Percentiles rank a stretch among this genome's conserved stretches.
Conservation (phyloP, 1,140 invertebrate genomes). For the Capitella teleta region DNA sequence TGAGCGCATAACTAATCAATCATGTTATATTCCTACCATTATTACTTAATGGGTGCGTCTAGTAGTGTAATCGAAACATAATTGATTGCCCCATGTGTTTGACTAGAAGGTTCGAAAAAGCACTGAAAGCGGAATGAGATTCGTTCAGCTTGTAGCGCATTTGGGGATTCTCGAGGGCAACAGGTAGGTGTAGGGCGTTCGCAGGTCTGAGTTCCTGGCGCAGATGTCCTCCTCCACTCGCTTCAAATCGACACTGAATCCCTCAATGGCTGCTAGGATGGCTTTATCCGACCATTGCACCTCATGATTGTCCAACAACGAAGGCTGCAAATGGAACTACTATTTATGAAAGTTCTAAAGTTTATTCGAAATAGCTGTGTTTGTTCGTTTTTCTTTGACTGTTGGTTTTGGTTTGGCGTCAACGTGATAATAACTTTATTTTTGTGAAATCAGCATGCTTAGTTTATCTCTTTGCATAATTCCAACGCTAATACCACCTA, state of each 20-base stretch:
- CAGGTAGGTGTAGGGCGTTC: constrained; percentile 1
- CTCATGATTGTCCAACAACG: neutral
- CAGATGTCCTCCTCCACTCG: neutral
- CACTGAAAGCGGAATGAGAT: too few relatives aligned
- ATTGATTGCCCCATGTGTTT: too few relatives aligned
- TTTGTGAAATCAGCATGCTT: neutral
- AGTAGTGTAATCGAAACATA: too few relatives aligned
- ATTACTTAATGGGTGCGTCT: too few relatives aligned
- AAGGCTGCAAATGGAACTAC: neutral
- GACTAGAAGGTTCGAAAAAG: too few relatives aligned
- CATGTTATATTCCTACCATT: too few relatives aligned
- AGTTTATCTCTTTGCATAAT: neutral
- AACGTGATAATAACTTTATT: neutral
- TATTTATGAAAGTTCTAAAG: neutral
- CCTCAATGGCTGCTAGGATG: neutral
- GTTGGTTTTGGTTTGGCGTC: neutral
- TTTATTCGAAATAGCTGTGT: neutral
- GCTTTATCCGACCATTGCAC: neutral
- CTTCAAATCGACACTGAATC: neutral
- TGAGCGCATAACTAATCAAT: too few relatives aligned
- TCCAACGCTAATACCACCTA: neutral
- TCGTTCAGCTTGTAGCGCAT: too few relatives aligned
- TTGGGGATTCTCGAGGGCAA: constrained; percentile 2
- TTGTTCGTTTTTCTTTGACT: neutral
- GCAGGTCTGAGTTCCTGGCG: neutral